Conservation (phyloP, 1,140 invertebrate genomes). For the Hyposmocoma kahamanoa region DNA sequence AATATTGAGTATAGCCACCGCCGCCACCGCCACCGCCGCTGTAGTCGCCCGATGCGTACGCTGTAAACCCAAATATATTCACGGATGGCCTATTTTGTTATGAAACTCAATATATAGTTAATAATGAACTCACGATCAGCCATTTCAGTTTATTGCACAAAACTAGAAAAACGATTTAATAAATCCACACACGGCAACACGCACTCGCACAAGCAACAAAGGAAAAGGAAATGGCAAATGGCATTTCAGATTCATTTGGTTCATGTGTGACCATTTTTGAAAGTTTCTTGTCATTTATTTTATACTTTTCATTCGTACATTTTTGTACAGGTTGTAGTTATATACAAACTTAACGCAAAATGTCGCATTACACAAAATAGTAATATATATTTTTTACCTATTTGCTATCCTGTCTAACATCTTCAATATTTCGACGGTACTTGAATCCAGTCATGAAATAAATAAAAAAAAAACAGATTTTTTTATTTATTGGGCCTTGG, state of each 20-base stretch:
- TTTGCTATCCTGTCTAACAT: no score
- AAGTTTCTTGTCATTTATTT: no score
- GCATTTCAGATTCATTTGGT: not conserved
- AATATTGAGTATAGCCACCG: constrained; percentile 56
- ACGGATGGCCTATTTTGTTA: not conserved
- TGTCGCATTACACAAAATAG: no score
- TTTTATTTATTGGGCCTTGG: no score
- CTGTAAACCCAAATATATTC: constrained; percentile 23
- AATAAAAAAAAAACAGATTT: no score
- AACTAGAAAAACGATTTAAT: not conserved
- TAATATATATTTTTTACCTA: no score
- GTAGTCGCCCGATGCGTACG: constrained; percentile 49
- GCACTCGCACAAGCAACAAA: not conserved
- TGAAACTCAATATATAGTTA: not conserved
- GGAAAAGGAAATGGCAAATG: not conserved
- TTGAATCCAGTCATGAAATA: no score
- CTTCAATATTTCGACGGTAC: no score
- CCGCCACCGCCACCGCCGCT: constrained; percentile 45
- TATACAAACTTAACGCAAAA: no score
- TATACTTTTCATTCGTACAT: no score
- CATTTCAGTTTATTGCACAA: constrained; percentile 34
- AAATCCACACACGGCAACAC: not conserved
- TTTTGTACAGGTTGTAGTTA: no score
- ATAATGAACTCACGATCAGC: constrained; percentile 46
- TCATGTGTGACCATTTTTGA: no score